Conservation (phyloP, 2,113 vertebrate genomes). For the Bubo blakistoni region DNA sequence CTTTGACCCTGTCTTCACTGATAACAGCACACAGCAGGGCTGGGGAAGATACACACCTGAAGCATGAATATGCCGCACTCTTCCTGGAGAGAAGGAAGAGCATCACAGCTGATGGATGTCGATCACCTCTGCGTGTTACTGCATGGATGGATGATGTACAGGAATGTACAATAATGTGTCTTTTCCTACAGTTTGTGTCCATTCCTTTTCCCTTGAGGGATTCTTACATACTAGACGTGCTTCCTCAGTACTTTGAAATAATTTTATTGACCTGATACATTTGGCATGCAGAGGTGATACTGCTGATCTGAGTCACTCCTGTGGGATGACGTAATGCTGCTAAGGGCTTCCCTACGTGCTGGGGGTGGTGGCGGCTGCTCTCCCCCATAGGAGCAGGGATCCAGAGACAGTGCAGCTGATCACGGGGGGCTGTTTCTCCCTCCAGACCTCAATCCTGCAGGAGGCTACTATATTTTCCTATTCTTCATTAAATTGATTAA, state of each 20-base stretch:
- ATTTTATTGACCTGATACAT: background rate
- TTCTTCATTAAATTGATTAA: background rate
- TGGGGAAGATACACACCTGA: background rate
- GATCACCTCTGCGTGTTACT: background rate
- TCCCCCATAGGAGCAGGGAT: background rate
- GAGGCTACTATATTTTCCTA: background rate
- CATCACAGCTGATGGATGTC: background rate
- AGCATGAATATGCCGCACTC: background rate
- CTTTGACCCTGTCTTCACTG: background rate
- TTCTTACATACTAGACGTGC: background rate
- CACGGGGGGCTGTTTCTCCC: background rate
- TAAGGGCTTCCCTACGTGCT: background rate
- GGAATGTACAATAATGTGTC: background rate
- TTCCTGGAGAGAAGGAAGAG: background rate
- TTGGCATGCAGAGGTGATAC: constrained; percentile 15
- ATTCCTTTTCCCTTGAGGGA: background rate
- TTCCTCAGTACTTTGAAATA: background rate
- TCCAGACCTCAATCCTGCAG: background rate
- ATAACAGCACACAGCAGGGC: background rate
- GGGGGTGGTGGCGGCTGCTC: background rate
- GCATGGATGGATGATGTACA: background rate
- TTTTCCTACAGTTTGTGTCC: background rate
- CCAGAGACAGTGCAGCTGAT: background rate
- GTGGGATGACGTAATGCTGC: constrained; percentile 9
- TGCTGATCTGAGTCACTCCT: constrained; percentile 24